Evolutionary conservation across 1,140 invertebrate species (phyloP).

Genomic region (Melitaea cinxia): DNA sequence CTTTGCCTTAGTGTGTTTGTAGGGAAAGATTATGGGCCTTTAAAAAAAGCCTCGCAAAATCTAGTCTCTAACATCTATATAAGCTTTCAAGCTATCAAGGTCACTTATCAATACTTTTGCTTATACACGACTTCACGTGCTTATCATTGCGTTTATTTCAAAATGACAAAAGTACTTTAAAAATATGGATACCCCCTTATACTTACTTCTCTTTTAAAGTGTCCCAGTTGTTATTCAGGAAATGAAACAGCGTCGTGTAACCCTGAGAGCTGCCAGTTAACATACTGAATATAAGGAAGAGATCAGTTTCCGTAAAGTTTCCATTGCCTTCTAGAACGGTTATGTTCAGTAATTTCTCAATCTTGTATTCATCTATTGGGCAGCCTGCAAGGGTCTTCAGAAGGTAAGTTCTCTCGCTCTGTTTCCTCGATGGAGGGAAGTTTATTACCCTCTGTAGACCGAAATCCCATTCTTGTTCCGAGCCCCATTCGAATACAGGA

Average conservation of each 20-base stretch:
- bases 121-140: too few relatives aligned
- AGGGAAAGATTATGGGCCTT: too few relatives aligned
- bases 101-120: too few relatives aligned
- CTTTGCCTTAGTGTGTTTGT: too few relatives aligned
- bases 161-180: too few relatives aligned
- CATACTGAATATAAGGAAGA: constrained; percentile 87
- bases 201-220: constrained; percentile 84
- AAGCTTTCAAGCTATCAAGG: too few relatives aligned
- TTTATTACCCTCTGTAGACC: constrained; percentile 88
- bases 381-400: constrained; percentile 89
- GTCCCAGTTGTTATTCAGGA: constrained; percentile 86
- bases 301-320: constrained; percentile 88
- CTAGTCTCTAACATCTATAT: too few relatives aligned
- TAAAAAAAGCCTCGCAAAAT: too few relatives aligned
- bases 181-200: too few relatives aligned
- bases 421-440: constrained; percentile 85
- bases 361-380: constrained; percentile 85
- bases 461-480: constrained; percentile 89
- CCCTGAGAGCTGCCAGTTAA: constrained; percentile 85
- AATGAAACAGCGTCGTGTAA: constrained; percentile 86
- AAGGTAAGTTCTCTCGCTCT: constrained; percentile 88
- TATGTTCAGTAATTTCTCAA: constrained; percentile 85
- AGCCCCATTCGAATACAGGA: constrained; percentile 89
- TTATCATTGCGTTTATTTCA: too few relatives aligned
- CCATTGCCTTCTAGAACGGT: constrained; percentile 85